Conservation (phyloP, 2,888 invertebrate genomes). For the Clanis bilineata region DNA sequence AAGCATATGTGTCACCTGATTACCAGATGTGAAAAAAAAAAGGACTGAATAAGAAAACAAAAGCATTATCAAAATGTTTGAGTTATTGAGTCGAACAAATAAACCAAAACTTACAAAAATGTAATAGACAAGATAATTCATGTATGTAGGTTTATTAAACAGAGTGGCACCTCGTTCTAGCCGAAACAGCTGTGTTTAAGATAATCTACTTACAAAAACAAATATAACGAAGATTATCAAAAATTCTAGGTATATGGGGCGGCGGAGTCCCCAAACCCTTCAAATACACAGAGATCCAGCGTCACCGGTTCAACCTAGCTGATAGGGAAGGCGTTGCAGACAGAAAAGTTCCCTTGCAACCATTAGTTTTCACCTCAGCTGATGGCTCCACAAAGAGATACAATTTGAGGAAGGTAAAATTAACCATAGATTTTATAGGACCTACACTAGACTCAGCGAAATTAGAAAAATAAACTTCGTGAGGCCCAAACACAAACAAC, state of each 20-base stretch:
- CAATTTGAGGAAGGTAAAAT: conserved; percentile 93
- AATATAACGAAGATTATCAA: not conserved
- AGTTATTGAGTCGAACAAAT: too few species aligned
- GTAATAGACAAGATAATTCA: not conserved
- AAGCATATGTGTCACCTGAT: too few species aligned
- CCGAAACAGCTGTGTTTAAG: too few species aligned
- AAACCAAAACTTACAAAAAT: too few species aligned
- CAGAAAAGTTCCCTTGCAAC: conserved; percentile 97
- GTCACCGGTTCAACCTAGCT: conserved; percentile 93
- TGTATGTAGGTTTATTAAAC: not conserved
- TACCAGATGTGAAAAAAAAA: too few species aligned
- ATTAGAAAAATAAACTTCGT: too few species aligned
- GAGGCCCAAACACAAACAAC: too few species aligned
- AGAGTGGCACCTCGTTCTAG: too few species aligned
- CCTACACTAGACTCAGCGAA: too few species aligned
- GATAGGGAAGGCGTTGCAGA: conserved; percentile 95
- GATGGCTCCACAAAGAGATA: conserved; percentile 95
- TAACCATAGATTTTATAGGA: too few species aligned
- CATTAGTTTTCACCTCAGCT: conserved; percentile 94
- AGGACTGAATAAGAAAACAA: too few species aligned
- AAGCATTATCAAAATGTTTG: too few species aligned
- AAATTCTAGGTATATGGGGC: conserved; percentile 89
- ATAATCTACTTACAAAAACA: not conserved
- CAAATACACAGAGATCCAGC: conserved; percentile 97
- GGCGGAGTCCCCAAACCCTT: conserved; percentile 97